Evolutionary conservation across 92 coral and sea anemone species (phyloP).

Genomic region (Zoanthus solanderi): DNA sequence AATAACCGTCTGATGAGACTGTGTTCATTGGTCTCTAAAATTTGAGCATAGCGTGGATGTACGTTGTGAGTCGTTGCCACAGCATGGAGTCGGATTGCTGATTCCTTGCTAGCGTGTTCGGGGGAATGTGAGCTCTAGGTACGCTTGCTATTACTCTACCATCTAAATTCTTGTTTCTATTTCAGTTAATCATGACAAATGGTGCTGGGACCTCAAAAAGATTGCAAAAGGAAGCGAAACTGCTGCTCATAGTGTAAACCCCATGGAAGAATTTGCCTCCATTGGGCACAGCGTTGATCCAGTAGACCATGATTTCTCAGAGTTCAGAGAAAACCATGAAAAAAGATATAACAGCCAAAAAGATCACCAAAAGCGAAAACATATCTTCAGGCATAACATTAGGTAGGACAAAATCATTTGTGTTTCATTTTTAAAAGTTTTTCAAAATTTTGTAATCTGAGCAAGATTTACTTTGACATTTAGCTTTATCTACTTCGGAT

Average conservation of each 20-base stretch:
- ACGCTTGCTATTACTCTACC: too few species aligned
- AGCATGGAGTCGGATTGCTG: too few species aligned
- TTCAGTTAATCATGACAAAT: conserved; percentile 80
- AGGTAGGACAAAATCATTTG: conserved; percentile 62
- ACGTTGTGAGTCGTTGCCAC: too few species aligned
- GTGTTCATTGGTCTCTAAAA: too few species aligned
- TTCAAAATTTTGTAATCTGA: neutral
- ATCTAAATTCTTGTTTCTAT: neutral
- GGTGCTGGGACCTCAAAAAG: conserved; percentile 92
- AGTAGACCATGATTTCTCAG: conserved; percentile 76
- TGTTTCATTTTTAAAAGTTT: neutral
- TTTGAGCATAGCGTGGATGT: too few species aligned
- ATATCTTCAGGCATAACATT: conserved; percentile 92
- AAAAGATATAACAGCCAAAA: conserved; percentile 68
- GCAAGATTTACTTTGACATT: neutral
- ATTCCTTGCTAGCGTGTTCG: too few species aligned
- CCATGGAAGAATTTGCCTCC: conserved; percentile 88
- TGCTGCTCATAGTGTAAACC: conserved; percentile 73
- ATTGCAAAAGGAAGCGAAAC: conserved; percentile 66
- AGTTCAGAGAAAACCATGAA: conserved; percentile 74
- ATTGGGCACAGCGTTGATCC: conserved; percentile 80
- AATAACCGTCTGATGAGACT: too few species aligned
- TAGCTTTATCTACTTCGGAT: neutral
- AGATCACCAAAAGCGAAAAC: conserved; percentile 88
- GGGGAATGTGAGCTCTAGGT: too few species aligned